Evolutionary conservation across 2,888 invertebrate genomes (phyloP).

Genomic region (Malthinus flaveolus): DNA sequence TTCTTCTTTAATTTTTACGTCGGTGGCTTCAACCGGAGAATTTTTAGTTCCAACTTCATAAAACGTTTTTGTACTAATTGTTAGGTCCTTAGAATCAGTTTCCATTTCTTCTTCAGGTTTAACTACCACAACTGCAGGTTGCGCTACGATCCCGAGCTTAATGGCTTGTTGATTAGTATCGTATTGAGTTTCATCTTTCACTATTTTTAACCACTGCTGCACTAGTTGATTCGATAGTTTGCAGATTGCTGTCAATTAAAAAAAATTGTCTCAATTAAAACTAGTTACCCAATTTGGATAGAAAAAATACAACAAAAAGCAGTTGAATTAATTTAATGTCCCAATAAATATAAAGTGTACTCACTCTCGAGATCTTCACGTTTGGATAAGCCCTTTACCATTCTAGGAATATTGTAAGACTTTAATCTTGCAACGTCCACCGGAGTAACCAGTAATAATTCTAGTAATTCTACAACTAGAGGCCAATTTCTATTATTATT

Average conservation of each 20-base stretch:
- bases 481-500: conserved; percentile 84
- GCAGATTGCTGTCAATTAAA: conserved; percentile 68
- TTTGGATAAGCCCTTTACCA: conserved; percentile 85
- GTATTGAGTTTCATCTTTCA: conserved; percentile 67
- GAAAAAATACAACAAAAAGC: not conserved
- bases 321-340: not conserved
- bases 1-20: conserved; percentile 29
- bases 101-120: conserved; percentile 28
- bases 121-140: conserved; percentile 6
- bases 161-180: conserved; percentile 24
- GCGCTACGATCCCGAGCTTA: conserved; percentile 21
- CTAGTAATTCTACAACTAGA: conserved; percentile 82
- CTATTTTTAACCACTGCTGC: conserved; percentile 87
- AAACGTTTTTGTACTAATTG: conserved; percentile 41
- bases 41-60: conserved; percentile 73
- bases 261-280: conserved; percentile 15
- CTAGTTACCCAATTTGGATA: not conserved
- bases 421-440: conserved; percentile 89
- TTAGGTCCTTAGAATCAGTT: not conserved
- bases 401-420: conserved; percentile 88
- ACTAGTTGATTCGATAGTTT: conserved; percentile 79
- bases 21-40: conserved; percentile 16
- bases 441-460: conserved; percentile 82
- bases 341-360: conserved; percentile 42
- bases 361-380: conserved; percentile 81